Percentiles rank a stretch among this genome's conserved stretches.
These are phyloP conservation scores for Leptarthrus brevirostris DNA, from an alignment of 2,888 invertebrate species.

Conservation along the genomic window DNA sequence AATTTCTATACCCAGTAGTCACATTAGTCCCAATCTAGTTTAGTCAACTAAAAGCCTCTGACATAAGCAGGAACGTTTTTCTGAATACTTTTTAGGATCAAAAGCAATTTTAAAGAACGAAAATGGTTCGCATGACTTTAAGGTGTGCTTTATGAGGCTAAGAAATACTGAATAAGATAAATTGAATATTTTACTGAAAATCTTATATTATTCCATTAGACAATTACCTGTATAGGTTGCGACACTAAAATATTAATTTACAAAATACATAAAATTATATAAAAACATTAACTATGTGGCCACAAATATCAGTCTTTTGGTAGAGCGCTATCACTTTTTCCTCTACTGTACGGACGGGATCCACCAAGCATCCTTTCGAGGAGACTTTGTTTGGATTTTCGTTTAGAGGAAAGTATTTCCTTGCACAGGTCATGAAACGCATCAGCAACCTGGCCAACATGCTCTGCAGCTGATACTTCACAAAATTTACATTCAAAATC, in stretches of 20 bases:
- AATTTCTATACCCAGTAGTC: too few relatives aligned
- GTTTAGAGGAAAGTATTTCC: conserved; percentile 81
- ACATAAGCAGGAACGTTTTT: too few relatives aligned
- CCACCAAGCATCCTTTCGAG: conserved; percentile 86
- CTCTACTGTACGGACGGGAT: conserved; percentile 80
- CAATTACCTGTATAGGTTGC: too few relatives aligned
- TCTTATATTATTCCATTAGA: too few relatives aligned
- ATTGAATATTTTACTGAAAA: too few relatives aligned
- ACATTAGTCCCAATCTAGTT: too few relatives aligned
- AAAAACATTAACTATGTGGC: conserved; percentile 9
- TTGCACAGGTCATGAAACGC: conserved; percentile 87
- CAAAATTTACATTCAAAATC: conserved; percentile 89
- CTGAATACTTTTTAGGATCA: too few relatives aligned
- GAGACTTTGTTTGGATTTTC: conserved; percentile 86
- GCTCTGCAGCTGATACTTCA: conserved; percentile 90
- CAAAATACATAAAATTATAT: conserved; percentile 15
- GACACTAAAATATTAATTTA: background rate
- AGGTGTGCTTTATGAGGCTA: too few relatives aligned
- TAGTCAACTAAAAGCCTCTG: too few relatives aligned
- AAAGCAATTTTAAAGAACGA: too few relatives aligned
- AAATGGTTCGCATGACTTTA: too few relatives aligned
- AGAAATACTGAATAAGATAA: too few relatives aligned
- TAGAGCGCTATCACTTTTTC: conserved; percentile 89
- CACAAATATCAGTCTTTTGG: conserved; percentile 77
- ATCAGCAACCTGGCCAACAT: conserved; percentile 84